A percentile compares a stretch with the other conserved stretches of the same genome.
These are phyloP conservation scores for Panthera tigris DNA, from an alignment of 2,113 vertebrate genomes.

Conservation along the genomic window DNA sequence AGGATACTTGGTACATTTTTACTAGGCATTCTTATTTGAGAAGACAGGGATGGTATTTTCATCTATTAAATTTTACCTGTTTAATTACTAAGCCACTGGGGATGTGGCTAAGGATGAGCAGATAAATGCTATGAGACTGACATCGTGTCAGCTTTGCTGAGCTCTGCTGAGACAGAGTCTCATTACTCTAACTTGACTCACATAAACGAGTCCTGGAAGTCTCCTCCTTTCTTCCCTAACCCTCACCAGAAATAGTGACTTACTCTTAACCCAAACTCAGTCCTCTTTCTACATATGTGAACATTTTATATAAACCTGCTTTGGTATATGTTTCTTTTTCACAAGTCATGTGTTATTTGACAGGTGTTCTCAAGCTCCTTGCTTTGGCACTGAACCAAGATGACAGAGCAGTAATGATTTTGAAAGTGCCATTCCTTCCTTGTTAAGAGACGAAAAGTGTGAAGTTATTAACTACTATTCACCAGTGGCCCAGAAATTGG, in stretches of 20 bases:
- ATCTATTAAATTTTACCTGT: constrained; percentile 48
- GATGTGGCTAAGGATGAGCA: constrained; percentile 39
- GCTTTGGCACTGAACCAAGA: constrained; percentile 83
- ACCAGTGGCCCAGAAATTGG: constrained; percentile 74
- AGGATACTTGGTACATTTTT: constrained; percentile 3
- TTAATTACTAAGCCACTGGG: constrained; percentile 46
- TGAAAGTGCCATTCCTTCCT: constrained; percentile 80
- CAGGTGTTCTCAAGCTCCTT: constrained; percentile 82
- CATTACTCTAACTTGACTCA: background rate
- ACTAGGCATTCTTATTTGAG: constrained; percentile 2
- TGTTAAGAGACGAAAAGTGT: constrained; percentile 80
- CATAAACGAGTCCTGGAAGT: constrained; percentile 55
- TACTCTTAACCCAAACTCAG: constrained; percentile 54
- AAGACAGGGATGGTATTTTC: constrained; percentile 21
- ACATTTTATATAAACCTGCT: constrained; percentile 63
- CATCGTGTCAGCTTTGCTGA: background rate
- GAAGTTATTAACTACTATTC: constrained; percentile 81
- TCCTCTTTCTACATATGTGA: constrained; percentile 58
- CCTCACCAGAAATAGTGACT: constrained; percentile 53
- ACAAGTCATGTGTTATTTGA: constrained; percentile 79
- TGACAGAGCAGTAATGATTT: constrained; percentile 84
- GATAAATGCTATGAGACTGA: constrained; percentile 28
- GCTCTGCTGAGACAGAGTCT: constrained; percentile 33
- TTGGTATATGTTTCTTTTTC: constrained; percentile 69
- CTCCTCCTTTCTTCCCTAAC: constrained; percentile 41